Base-by-base conservation (phyloP, 23 tunicate species). In the Aplidium turbinatum region DNA sequence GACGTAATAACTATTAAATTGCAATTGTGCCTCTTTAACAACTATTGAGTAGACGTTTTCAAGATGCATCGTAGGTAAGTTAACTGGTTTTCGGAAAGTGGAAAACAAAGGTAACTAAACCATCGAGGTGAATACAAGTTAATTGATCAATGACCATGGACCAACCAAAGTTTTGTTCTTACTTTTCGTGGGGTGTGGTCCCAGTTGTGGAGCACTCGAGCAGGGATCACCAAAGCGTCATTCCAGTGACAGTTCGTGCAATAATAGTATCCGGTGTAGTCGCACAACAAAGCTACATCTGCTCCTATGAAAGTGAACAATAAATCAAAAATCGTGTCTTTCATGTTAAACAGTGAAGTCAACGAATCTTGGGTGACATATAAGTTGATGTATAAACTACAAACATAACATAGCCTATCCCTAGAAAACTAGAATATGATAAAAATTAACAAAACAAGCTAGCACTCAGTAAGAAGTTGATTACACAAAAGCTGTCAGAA, bases 201-300 rank as follows among this genome's bases (percentile, higher is more conserved):
- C 97, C 97, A 91, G 58, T 84, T 84, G 35, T 84, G 97, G 27
- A 91, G 23, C 2, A 91, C 84, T 45, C 91, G 67, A 31, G 82
- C 97, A 0, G 97, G 97, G 9, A 56, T 68, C 3, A 78, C 79
- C 19, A 60, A 1, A 3, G 38, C 30, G 36, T 91, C 91, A 45
- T 91, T 78, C 97, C 97, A 91, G 60, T 91, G 97, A 53, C 97
- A 91, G 50, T 78, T 72, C 9, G 92, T 57, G 47, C 97, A 91
- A 47, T 78, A 91, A 60, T 91, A 91, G 24, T 35, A 68, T 26
- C 97, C 97, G n/a, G 70, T 78, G 82, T 91, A 91, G 47, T 91
- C 86, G 46, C 97, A 91, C 35, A 91, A 35, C 21, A 78, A 42
- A 0, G 82, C 97, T 36, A 68, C 83, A 20, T 91, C 79, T 18